Conservation (phyloP, 2,888 invertebrate species). For the Sinotaia quadrata region DNA sequence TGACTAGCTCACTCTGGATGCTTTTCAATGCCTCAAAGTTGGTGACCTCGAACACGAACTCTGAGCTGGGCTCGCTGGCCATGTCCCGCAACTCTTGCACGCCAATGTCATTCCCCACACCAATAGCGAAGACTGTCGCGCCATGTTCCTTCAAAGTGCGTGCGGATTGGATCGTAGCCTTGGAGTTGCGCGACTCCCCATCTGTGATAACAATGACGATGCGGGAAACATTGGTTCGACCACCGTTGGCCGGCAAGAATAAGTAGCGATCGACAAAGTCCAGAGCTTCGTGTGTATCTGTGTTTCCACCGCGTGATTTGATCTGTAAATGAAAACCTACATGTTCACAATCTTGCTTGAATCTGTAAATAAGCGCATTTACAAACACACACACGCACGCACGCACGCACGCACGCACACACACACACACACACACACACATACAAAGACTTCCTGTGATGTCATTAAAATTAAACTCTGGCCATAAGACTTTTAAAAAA, state of each 20-base stretch:
- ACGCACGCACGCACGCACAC: too few relatives aligned
- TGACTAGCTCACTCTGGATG: conserved; percentile 61
- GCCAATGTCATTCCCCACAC: conserved; percentile 62
- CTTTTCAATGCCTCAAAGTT: conserved; percentile 57
- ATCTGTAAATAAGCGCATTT: too few relatives aligned
- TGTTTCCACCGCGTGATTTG: conserved; percentile 40
- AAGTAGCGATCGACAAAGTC: conserved; percentile 44
- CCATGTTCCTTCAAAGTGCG: conserved; percentile 38
- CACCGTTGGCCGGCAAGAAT: conserved; percentile 42
- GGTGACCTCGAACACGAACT: conserved; percentile 62
- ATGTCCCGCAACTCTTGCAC: conserved; percentile 57
- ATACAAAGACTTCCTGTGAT: too few relatives aligned
- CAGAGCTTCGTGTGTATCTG: conserved; percentile 56
- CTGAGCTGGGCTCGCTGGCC: conserved; percentile 56
- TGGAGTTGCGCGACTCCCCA: conserved; percentile 50
- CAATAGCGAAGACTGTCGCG: conserved; percentile 65
- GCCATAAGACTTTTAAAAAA: too few relatives aligned
- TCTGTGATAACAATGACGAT: conserved; percentile 66
- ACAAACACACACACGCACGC: too few relatives aligned
- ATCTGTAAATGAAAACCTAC: too few relatives aligned
- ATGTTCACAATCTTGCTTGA: too few relatives aligned
- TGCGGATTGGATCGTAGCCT: conserved; percentile 4
- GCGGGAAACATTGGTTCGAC: conserved; percentile 45
- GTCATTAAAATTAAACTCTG: too few relatives aligned
- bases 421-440: too few relatives aligned